Evolutionary conservation across 2,113 vertebrate species (phyloP).

Genomic region (Actenoides hombroni): DNA sequence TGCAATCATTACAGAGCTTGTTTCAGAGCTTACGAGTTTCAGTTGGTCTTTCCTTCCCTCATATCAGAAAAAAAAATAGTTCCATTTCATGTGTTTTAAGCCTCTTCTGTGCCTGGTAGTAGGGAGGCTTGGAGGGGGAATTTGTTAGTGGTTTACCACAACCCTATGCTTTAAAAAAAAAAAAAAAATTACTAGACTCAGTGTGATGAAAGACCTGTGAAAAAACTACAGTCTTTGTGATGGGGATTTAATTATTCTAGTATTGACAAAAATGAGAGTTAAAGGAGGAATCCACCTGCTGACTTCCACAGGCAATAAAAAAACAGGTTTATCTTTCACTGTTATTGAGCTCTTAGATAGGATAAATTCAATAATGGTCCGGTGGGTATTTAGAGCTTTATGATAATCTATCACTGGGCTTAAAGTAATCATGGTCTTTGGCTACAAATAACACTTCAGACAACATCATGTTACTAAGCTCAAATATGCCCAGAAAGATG

Average conservation of each 20-base stretch:
- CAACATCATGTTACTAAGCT: background rate
- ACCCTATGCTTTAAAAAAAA: background rate
- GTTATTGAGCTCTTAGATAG: background rate
- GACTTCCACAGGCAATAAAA: conserved; percentile 20
- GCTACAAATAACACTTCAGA: conserved; percentile 34
- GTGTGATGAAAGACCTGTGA: background rate
- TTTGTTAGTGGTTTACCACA: background rate
- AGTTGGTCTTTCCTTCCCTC: background rate
- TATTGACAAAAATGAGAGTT: conserved; percentile 38
- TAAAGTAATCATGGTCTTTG: background rate
- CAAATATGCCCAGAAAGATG: background rate
- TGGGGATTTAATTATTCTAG: conserved; percentile 23
- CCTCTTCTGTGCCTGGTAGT: background rate
- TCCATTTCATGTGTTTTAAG: background rate
- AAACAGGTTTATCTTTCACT: conserved; percentile 35
- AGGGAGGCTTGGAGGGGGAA: background rate
- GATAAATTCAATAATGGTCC: conserved; percentile 21
- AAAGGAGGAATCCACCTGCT: background rate
- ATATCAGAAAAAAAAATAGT: background rate
- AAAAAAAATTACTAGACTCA: background rate
- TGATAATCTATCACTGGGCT: background rate
- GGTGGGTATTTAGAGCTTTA: background rate
- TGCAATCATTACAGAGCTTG: background rate
- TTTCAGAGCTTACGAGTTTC: background rate
- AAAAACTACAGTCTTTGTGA: background rate